phyloP scores from a whole-genome alignment of 2,113 vertebrate species.

The Calidris pygmaea region DNA sequence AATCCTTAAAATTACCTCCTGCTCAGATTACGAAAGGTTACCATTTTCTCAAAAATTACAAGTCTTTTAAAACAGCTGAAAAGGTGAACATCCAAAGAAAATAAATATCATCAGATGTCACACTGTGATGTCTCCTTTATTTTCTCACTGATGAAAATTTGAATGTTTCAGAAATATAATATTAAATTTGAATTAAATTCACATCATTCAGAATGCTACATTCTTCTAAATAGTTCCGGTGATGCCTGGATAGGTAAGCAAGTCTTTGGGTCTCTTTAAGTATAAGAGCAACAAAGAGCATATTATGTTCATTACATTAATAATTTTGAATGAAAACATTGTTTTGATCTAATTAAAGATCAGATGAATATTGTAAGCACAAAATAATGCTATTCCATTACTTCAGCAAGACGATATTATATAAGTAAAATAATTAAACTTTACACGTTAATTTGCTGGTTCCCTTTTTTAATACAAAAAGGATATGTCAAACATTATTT shows the following conservation, averaged over 20 bases:
- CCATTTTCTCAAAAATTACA: slow-evolving; percentile 29
- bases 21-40: slow-evolving; percentile 44
- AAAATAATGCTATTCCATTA: not conserved
- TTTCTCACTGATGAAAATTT: not conserved
- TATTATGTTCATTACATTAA: not conserved
- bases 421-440: not conserved
- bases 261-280: not conserved
- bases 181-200: not conserved
- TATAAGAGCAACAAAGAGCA: not conserved
- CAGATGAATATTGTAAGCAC: not conserved
- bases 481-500: not conserved
- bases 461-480: not conserved
- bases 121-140: not conserved
- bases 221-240: not conserved
- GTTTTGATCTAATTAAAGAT: not conserved
- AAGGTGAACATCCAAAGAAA: not conserved
- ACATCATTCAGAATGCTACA: not conserved
- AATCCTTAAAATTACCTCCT: not conserved
- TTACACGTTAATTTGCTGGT: not conserved
- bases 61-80: not conserved
- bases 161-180: not conserved
- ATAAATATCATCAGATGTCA: not conserved
- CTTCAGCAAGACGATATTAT: not conserved
- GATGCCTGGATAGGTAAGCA: not conserved
- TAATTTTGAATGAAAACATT: not conserved